phyloP scores from a whole-genome alignment of 92 coral and sea anemone species.

The Siderastrea siderea region DNA sequence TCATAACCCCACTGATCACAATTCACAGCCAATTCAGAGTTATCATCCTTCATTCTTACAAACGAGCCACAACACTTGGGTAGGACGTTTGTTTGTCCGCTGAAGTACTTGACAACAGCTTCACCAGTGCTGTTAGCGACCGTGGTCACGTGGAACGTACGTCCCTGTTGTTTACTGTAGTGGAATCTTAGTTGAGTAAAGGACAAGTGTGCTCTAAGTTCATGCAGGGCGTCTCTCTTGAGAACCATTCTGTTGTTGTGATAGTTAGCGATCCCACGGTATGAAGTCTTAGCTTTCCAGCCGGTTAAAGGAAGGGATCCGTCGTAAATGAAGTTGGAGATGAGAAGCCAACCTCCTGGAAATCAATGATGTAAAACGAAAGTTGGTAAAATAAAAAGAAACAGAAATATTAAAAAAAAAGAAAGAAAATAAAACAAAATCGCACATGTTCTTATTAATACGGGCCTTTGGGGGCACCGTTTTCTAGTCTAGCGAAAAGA shows the following conservation, averaged over 20 bases:
- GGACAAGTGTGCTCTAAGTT: not conserved
- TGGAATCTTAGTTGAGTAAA: constrained; percentile 52
- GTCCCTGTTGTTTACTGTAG: constrained; percentile 42
- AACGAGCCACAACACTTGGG: constrained; percentile 37
- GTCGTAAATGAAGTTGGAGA: constrained; percentile 10
- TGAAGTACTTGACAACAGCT: constrained; percentile 35
- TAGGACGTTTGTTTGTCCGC: constrained; percentile 3
- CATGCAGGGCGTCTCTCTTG: constrained; percentile 9
- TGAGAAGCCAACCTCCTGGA: constrained; percentile 56
- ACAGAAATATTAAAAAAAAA: no score
- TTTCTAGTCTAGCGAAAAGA: no score
- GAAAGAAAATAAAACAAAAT: not conserved
- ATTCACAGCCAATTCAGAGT: constrained; percentile 6
- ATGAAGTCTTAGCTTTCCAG: not conserved
- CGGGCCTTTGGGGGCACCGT: no score
- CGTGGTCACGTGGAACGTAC: constrained; percentile 50
- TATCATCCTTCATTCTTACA: constrained; percentile 7
- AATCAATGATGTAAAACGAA: not conserved
- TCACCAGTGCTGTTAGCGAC: constrained; percentile 4
- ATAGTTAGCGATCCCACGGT: constrained; percentile 21
- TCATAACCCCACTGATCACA: constrained; percentile 48
- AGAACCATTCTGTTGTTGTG: constrained; percentile 1
- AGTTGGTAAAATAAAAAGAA: no score
- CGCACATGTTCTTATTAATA: no score
- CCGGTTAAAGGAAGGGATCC: not conserved